Percentiles rank a stretch among this genome's conserved stretches.
These are phyloP conservation scores for Lottia scabra DNA, from an alignment of 2,888 invertebrate species.

Conservation along the genomic window DNA sequence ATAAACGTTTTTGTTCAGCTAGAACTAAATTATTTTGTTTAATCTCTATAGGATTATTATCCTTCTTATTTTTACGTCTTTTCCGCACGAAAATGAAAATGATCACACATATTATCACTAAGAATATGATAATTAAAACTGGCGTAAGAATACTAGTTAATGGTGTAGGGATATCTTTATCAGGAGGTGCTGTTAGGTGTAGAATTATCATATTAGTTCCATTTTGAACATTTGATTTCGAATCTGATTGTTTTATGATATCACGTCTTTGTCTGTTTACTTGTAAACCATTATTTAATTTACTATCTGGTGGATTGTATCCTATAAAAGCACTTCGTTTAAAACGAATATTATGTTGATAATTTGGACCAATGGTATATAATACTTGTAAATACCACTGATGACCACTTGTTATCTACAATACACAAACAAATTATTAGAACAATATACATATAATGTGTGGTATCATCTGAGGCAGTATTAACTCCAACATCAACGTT, in stretches of 20 bases:
- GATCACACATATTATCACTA: slow-evolving; percentile 12
- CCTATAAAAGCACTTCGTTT: slow-evolving; percentile 35
- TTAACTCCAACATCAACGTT: no score
- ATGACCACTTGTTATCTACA: slow-evolving; percentile 65
- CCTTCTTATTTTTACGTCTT: slow-evolving; percentile 22
- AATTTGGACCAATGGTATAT: slow-evolving; percentile 60
- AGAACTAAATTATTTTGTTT: neutral
- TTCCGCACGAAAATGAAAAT: slow-evolving; percentile 18
- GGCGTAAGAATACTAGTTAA: neutral
- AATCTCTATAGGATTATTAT: neutral
- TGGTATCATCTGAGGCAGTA: no score
- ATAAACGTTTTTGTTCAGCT: neutral
- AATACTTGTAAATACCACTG: slow-evolving; percentile 70
- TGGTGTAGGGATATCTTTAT: neutral
- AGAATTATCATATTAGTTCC: slow-evolving; percentile 53
- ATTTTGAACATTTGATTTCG: slow-evolving; percentile 30
- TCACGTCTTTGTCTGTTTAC: slow-evolving; percentile 3
- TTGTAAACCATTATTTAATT: neutral
- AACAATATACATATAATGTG: no score
- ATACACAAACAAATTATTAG: neutral
- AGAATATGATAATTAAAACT: slow-evolving; percentile 14
- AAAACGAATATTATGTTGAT: slow-evolving; percentile 38
- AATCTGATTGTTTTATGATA: neutral
- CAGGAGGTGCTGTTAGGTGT: slow-evolving; percentile 6
- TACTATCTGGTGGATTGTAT: neutral